Evolutionary conservation across 2,113 vertebrate species (phyloP), one percentile per base, ranked within the genome.

Genomic region (Eubucco bourcierii): DNA sequence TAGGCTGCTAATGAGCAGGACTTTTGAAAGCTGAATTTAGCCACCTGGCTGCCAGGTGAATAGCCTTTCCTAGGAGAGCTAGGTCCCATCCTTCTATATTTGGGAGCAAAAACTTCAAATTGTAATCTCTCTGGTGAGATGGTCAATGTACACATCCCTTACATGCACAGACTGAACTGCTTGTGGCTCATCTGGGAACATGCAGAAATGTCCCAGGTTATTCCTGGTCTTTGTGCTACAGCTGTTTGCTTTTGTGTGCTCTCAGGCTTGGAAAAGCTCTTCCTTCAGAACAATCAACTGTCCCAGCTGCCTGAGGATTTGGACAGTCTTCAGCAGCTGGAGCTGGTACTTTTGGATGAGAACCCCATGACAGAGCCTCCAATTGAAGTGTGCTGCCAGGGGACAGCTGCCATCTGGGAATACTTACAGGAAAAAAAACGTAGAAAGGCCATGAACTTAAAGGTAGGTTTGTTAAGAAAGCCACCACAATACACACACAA

Each of bases 191-290:
- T 39, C 2, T 15, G 70, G 46, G 47, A 91, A 28, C 41, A 52
- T 0, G 1, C 23, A 24, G 65, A 24, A 67, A 63, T 33, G 11
- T 25, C 58, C 37, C 18, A 8, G 14, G 13, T 41, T 31, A n/a
- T 58, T 71, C 41, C 82, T 67, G 28, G 41, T 52, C 41, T 64
- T 71, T 28, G 24, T 53, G 65, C 73, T 83, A 41, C 67, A 85
- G 50, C 37, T 61, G 10, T 65, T 68, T 65, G 59, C 41, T 92
- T 74, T 77, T 89, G 85, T 90, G 21, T 73, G 16, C 59, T 95
- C 77, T 95, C 77, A 98, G 97, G 77, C 59, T 88, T 98, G 94
- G 90, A 90, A 82, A 94, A 96, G 61, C 71, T 98, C 39, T 66
- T 96, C 8, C 3, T 97, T 33, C 95, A 97, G 47, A 94, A 93